phyloP scores from a whole-genome alignment of 2,888 invertebrate genomes.

The Luperina nickerlii region DNA sequence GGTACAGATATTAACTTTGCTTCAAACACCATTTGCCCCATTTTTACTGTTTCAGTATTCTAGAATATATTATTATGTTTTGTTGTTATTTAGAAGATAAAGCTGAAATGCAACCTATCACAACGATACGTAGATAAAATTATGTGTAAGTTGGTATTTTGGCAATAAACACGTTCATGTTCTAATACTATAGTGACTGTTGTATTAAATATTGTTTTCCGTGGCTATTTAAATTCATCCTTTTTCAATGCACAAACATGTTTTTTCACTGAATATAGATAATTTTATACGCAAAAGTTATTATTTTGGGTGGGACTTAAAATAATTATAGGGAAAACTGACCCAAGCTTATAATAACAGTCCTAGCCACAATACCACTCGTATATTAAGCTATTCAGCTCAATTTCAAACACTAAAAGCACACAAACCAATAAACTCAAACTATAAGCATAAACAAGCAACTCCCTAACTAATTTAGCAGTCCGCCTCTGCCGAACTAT shows the following conservation, averaged over 20 bases:
- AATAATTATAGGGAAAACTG: not conserved
- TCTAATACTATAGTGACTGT: not conserved
- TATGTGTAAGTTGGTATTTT: not conserved
- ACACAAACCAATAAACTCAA: conserved; percentile 41
- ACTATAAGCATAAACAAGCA: conserved; percentile 53
- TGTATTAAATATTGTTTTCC: not conserved
- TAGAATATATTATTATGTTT: not conserved
- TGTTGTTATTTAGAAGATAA: not conserved
- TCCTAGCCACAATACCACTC: not conserved
- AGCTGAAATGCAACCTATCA: not conserved
- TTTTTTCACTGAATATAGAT: not conserved
- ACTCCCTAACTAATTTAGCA: conserved; percentile 50
- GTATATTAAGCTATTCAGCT: conserved; percentile 41
- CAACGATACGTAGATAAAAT: not conserved
- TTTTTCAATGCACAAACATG: not conserved
- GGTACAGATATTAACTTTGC: not conserved
- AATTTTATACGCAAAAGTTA: not conserved
- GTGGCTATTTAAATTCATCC: not conserved
- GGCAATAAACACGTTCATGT: not conserved
- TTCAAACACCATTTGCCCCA: too few species aligned
- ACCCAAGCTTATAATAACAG: conserved; percentile 25
- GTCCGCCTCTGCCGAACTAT: conserved; percentile 43
- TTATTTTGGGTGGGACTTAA: not conserved
- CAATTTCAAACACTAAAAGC: conserved; percentile 47
- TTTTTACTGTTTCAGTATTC: not conserved